These are phyloP conservation scores for Chrysaora quinquecirrha DNA, from an alignment of 30 jellyfish, hydroid and myxozoan species.

Conservation along the genomic window DNA sequence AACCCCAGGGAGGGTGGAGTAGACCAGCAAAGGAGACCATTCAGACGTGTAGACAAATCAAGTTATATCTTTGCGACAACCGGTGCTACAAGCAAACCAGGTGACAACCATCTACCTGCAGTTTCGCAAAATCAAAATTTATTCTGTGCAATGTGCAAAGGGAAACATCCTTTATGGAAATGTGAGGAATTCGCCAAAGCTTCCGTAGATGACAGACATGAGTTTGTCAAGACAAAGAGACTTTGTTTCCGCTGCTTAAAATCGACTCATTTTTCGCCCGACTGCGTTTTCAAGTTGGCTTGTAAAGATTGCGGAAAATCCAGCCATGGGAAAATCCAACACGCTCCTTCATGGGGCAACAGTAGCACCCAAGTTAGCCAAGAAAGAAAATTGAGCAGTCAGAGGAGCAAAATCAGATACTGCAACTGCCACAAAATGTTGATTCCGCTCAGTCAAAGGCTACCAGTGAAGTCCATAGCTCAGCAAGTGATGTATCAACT, in stretches of 20 bases:
- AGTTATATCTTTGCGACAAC: not conserved
- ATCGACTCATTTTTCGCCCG: not conserved
- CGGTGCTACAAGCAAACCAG: not conserved
- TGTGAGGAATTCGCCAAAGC: not conserved
- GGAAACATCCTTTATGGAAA: not conserved
- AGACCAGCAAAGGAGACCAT: not conserved
- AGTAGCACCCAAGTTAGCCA: not conserved
- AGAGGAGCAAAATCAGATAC: not conserved
- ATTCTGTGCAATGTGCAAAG: not conserved
- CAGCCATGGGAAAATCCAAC: conserved; percentile 5
- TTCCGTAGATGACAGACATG: not conserved
- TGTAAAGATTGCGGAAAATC: not conserved
- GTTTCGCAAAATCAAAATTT: not conserved
- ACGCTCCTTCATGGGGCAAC: not conserved
- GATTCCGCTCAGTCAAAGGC: not conserved
- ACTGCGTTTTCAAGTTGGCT: not conserved
- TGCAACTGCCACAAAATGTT: not conserved
- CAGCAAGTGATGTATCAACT: not conserved
- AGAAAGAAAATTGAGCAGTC: not conserved
- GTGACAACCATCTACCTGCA: not conserved
- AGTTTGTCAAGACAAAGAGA: not conserved
- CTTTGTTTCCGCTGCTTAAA: conserved; percentile 1
- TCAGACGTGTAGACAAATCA: not conserved
- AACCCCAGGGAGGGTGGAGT: not conserved
- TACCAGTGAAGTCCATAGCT: not conserved